Conservation (phyloP, 2,888 invertebrate species). For the Pollenia angustigena region DNA sequence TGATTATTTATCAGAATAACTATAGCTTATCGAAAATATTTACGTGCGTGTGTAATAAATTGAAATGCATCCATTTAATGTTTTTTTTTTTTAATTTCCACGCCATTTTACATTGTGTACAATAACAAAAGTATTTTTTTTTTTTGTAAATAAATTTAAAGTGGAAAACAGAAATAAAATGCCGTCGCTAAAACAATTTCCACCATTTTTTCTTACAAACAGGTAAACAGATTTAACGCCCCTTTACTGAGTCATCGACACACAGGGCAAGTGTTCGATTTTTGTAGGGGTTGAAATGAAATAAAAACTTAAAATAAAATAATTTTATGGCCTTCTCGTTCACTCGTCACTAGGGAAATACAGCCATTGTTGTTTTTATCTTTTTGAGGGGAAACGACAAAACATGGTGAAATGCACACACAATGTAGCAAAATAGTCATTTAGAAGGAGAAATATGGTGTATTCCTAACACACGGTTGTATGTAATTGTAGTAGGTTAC, state of each 20-base stretch:
- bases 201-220: constrained; percentile 41
- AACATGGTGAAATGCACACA: constrained; percentile 3
- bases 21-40: not conserved
- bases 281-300: constrained; percentile 36
- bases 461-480: constrained; percentile 2
- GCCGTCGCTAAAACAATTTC: constrained; percentile 31
- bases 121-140: not conserved
- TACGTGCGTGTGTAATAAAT: not conserved
- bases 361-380: constrained; percentile 3
- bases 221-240: constrained; percentile 26
- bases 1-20: too few relatives aligned
- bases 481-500: not conserved
- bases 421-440: not conserved
- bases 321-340: not conserved
- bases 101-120: constrained; percentile 17
- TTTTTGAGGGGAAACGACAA: not conserved
- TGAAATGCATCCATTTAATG: too few relatives aligned
- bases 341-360: not conserved
- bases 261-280: not conserved
- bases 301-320: not conserved
- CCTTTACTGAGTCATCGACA: not conserved
- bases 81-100: not conserved
- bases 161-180: not conserved
- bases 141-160: not conserved
- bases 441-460: constrained; percentile 11